A percentile compares a stretch with the other conserved stretches of the same genome.
Conservation (phyloP, 2,113 vertebrate species). For the Centropus unirufus region DNA sequence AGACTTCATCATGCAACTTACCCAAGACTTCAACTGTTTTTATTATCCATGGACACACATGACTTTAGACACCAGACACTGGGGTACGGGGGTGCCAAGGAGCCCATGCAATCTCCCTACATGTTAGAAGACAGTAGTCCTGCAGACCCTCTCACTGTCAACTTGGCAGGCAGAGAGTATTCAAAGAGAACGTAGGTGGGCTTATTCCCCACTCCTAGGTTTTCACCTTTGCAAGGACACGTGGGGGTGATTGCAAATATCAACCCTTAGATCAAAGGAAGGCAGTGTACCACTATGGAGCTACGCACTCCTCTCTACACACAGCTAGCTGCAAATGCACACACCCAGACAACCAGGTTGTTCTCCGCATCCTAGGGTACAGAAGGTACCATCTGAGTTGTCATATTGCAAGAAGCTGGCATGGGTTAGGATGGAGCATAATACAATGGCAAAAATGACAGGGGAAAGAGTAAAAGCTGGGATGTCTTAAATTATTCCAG, state of each 20-base stretch:
- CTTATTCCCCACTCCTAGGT: background rate
- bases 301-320: rapidly evolving
- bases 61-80: background rate
- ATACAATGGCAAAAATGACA: background rate
- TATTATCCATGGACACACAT: background rate
- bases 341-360: background rate
- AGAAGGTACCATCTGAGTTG: background rate
- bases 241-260: background rate
- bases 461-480: background rate
- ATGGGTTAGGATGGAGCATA: background rate
- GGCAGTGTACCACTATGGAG: background rate
- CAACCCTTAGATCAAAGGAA: background rate
- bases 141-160: background rate
- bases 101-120: background rate
- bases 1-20: background rate
- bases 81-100: background rate
- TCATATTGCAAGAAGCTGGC: background rate
- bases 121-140: background rate
- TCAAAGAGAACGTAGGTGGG: background rate
- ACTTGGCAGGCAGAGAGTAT: background rate
- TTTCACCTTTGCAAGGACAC: background rate
- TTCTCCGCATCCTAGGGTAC: background rate
- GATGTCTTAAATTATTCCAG: background rate
- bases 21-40: background rate
- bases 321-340: background rate